phyloP scores from a whole-genome alignment of 2,888 invertebrate species.

The Drepana falcataria region DNA sequence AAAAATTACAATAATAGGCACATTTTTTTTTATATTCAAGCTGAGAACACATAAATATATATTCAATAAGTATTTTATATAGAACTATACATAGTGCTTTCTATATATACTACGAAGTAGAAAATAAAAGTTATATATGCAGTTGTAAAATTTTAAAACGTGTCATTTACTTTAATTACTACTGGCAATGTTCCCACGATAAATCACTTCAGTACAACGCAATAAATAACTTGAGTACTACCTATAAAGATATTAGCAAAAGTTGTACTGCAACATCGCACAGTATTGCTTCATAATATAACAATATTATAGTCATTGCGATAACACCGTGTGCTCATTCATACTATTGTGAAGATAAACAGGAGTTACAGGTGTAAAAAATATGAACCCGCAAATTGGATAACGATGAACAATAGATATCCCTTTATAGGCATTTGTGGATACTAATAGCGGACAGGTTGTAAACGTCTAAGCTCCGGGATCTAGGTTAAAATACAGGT shows the following conservation, averaged over 20 bases:
- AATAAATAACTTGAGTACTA: slow-evolving; percentile 22
- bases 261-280: slow-evolving; percentile 19
- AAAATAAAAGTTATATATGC: background rate
- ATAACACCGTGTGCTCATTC: slow-evolving; percentile 31
- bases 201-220: slow-evolving; percentile 28
- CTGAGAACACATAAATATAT: too few species aligned
- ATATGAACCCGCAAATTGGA: slow-evolving; percentile 23
- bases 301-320: slow-evolving; percentile 29
- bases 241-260: slow-evolving; percentile 29
- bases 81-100: too few species aligned
- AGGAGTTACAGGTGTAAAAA: slow-evolving; percentile 10
- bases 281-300: slow-evolving; percentile 20
- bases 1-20: too few species aligned
- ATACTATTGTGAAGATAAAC: slow-evolving; percentile 22
- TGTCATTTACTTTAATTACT: background rate
- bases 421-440: too few species aligned
- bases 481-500: too few species aligned
- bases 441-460: too few species aligned
- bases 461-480: too few species aligned
- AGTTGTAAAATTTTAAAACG: background rate
- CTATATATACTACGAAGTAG: background rate
- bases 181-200: slow-evolving; percentile 22
- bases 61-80: too few species aligned
- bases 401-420: slow-evolving; percentile 23
- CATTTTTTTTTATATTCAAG: too few species aligned